Evolutionary conservation across 2,113 vertebrate genomes (phyloP), one percentile per base, ranked within the genome.

Genomic region (Hyla sarda): DNA sequence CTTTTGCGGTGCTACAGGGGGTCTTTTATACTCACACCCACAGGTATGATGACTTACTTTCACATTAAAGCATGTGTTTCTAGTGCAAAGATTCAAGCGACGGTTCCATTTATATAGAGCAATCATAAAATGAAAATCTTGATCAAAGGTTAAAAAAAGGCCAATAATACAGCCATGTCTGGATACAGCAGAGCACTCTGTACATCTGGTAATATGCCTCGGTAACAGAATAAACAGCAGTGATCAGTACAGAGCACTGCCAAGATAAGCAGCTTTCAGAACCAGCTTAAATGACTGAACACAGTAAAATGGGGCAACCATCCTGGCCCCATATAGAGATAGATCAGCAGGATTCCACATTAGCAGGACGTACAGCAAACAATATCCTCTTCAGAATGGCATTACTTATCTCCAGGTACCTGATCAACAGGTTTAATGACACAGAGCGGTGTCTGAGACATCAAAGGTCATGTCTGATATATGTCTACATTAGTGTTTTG

Each of bases 201-300:
- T 21, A 76, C 37, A 34, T 65, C 41, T 23, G 37, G 83, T 48
- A 77, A 50, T 21, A 41, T 6, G 2, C 41, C 73, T 65, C 14
- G 54, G 58, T 17, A 52, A 34, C 73, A 67, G 83, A 14, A 67
- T 25, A 54, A 34, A 73, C 45, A 73, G 32, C 82, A 47, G 23
- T 30, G 10, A 58, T 75, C 30, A 45, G 21, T 34, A 12, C 52
- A 10, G 2, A 21, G 72, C 1, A 0, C 67, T 28, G 34, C 45
- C 28, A 23, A 37, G 73, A 84, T 84, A 84, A 84, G 37, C 52
- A 13, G 56, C 54, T 50, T 65, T 77, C 23, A 50, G 54, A 11
- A 50, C 28, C 23, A 30, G 50, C 56, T 50, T 54, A 60, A 30
- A 34, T 54, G 16, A 8, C 21, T 34, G 41, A 37, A 56, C 7